Conservation (phyloP, 1,140 invertebrate genomes). For the Solenopsis invicta region DNA sequence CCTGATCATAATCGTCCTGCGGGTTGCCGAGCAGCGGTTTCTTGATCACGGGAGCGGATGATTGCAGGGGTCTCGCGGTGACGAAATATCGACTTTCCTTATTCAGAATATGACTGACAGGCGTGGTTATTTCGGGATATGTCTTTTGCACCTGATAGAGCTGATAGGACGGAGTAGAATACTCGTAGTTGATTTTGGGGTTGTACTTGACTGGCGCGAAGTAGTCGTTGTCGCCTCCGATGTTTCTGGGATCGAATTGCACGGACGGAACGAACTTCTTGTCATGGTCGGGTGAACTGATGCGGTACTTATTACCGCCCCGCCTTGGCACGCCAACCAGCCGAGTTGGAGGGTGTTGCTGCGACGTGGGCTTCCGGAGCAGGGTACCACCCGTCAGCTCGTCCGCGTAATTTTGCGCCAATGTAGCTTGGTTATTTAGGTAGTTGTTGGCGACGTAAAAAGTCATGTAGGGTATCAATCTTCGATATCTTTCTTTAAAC, state of each 20-base stretch:
- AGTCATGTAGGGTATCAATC: slow-evolving; percentile 93
- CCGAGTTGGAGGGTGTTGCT: slow-evolving; percentile 9
- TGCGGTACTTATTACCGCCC: slow-evolving; percentile 51
- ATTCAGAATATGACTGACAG: slow-evolving; percentile 18
- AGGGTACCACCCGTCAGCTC: neutral
- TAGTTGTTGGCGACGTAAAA: slow-evolving; percentile 91
- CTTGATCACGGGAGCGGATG: slow-evolving; percentile 56
- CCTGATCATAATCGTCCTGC: slow-evolving; percentile 75
- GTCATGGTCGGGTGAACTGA: slow-evolving; percentile 60
- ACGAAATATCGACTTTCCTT: slow-evolving; percentile 72
- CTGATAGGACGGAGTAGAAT: slow-evolving; percentile 39
- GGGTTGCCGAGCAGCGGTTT: slow-evolving; percentile 60
- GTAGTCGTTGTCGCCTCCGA: slow-evolving; percentile 79
- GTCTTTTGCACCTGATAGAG: slow-evolving; percentile 51
- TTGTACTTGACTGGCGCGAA: slow-evolving; percentile 82
- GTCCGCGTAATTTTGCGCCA: slow-evolving; percentile 14
- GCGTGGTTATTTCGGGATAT: slow-evolving; percentile 66
- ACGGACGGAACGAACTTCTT: slow-evolving; percentile 84
- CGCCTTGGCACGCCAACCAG: slow-evolving; percentile 35
- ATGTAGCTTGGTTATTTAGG: slow-evolving; percentile 62
- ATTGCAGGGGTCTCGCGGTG: slow-evolving; percentile 72
- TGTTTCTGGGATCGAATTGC: slow-evolving; percentile 83
- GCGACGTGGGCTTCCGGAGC: neutral
- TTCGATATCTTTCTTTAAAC: slow-evolving; percentile 90
- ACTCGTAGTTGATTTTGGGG: slow-evolving; percentile 76